These are phyloP conservation scores for Strix aluco DNA, from an alignment of 2,113 vertebrate species.

Conservation along the genomic window DNA sequence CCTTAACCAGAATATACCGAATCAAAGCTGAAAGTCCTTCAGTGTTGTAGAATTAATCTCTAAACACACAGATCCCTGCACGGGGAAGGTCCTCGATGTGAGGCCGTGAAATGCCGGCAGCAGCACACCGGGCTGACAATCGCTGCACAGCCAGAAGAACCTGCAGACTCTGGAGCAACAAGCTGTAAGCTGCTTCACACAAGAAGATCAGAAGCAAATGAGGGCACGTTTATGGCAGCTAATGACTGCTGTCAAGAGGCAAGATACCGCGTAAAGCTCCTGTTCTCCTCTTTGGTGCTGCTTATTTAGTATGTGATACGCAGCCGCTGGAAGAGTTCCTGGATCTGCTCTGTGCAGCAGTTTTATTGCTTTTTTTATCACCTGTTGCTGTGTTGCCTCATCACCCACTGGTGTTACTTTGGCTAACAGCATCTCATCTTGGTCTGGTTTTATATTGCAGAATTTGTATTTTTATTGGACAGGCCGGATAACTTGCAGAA, in stretches of 20 bases:
- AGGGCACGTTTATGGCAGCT: not conserved
- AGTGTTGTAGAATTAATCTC: not conserved
- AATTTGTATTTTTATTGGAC: not conserved
- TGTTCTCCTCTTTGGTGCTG: not conserved
- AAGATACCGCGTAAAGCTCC: not conserved
- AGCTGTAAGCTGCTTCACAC: not conserved
- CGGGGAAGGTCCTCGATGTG: not conserved
- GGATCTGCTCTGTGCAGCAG: not conserved
- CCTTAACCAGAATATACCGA: not conserved
- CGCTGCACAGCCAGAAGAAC: not conserved
- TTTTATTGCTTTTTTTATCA: not conserved
- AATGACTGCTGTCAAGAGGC: not conserved
- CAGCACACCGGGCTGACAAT: not conserved
- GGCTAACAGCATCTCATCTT: not conserved
- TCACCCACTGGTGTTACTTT: not conserved
- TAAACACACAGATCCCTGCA: fast-evolving
- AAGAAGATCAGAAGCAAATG: not conserved
- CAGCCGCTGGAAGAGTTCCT: not conserved
- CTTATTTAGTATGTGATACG: not conserved
- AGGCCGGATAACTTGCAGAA: not conserved
- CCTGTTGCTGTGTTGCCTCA: not conserved
- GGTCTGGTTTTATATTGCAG: not conserved
- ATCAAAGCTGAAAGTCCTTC: not conserved
- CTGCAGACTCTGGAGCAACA: not conserved
- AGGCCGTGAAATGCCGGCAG: not conserved